Evolutionary conservation across 1,140 invertebrate genomes (phyloP), one percentile per base, ranked within the genome.

Genomic region (Drosophila kepulauana): DNA sequence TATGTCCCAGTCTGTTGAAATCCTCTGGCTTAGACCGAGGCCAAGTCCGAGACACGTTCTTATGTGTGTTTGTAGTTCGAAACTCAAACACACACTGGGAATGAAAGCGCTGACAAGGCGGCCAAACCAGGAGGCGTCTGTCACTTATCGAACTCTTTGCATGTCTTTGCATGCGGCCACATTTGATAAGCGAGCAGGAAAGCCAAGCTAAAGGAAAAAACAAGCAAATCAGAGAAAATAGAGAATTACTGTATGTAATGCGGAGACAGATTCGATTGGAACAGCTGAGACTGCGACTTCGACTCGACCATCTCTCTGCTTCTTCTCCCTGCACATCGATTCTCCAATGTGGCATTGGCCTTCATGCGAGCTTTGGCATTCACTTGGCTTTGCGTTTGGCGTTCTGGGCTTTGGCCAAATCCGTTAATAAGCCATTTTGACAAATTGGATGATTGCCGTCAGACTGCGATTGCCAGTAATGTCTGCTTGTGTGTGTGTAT

Each of bases 341-440:
- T 78, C 81, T 45, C 63, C 38, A 38, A 46, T 25, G 30, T 56
- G 33, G 75, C 59, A 66, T 76, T 87, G 41, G 41, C 41, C 41
- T 43, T 43, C 41, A 6, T 43, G 3, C 5, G n/a, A 43, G 41
- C 15, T 13, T 43, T 43, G 69, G 66, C 82, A 86, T 77, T 82
- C 66, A 75, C 81, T 81, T 56, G 52, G 61, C 51, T 62, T 45
- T 46, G 20, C 25, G 62, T 51, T 25, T 33, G 46, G 66, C 66
- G 71, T 76, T 79, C 67, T 86, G 61, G 72, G 82, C 82, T 87
- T 75, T 46, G 48, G 75, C 79, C 56, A 84, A 87, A 87, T 88
- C 85, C 84, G 84, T 71, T 89, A 87, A 88, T 87, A 87, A 87
- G 84, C 84, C 84, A 80, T 87, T 87, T 84, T 87, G 84, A 87